A percentile compares a stretch with the other conserved stretches of the same genome.
These are phyloP conservation scores for Xestia c-nigrum DNA, from an alignment of 2,888 invertebrate genomes.

Conservation along the genomic window DNA sequence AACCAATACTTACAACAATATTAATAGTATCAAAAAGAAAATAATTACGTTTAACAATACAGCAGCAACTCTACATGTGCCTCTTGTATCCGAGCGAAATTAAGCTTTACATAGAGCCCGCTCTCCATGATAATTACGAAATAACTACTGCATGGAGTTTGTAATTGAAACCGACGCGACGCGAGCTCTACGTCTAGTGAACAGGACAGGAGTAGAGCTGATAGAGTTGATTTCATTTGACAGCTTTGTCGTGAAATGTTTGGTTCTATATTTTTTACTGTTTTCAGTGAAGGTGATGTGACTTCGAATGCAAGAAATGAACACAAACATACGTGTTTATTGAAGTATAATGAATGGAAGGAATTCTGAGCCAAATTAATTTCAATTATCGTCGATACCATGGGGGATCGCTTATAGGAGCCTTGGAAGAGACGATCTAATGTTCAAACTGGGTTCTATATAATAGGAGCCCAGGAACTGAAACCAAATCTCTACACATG, in stretches of 20 bases:
- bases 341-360: neutral
- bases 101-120: constrained; percentile 64
- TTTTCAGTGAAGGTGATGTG: neutral
- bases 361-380: neutral
- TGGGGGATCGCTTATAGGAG: neutral
- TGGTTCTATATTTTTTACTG: neutral
- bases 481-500: neutral
- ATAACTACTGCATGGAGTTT: constrained; percentile 71
- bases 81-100: constrained; percentile 58
- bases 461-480: no score
- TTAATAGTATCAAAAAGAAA: constrained; percentile 48
- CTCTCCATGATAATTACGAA: constrained; percentile 71
- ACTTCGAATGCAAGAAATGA: neutral
- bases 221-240: constrained; percentile 41
- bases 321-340: neutral
- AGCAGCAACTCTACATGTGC: constrained; percentile 38
- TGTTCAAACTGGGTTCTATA: no score
- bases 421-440: neutral
- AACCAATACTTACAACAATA: constrained; percentile 8
- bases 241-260: constrained; percentile 18
- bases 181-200: constrained; percentile 46
- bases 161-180: constrained; percentile 71
- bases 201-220: constrained; percentile 32
- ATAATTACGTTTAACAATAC: constrained; percentile 61
- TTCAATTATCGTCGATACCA: neutral